Evolutionary conservation across 2,113 vertebrate genomes (phyloP).

Genomic region (Helogale parvula): DNA sequence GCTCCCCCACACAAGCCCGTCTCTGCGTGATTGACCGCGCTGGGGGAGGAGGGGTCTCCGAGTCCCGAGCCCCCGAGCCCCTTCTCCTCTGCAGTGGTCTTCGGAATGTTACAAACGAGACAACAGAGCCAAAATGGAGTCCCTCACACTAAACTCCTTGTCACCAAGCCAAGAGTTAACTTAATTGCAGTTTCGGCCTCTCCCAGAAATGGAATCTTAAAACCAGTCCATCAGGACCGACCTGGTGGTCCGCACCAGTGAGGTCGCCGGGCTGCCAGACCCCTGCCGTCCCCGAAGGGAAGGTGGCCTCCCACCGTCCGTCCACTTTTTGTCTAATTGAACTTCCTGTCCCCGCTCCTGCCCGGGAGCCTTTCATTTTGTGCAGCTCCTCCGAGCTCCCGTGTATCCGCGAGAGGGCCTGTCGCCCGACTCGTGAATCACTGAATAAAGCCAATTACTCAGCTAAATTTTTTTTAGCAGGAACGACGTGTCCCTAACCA

Average conservation of each 20-base stretch:
- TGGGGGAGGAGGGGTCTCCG: neutral
- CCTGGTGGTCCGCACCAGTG: neutral
- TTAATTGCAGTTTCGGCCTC: neutral
- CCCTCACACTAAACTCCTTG: neutral
- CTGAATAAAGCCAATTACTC: neutral
- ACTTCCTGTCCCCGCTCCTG: neutral
- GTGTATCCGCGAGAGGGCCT: rapidly evolving
- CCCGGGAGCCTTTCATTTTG: neutral
- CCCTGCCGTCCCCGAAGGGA: neutral
- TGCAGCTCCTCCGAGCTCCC: neutral
- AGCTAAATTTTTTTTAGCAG: neutral
- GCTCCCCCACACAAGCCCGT: neutral
- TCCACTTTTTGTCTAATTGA: neutral
- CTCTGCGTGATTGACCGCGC: neutral
- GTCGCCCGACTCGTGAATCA: neutral
- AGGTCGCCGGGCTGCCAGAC: neutral
- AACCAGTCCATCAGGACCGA: neutral
- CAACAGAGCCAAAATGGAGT: neutral
- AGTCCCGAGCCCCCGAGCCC: too few species aligned
- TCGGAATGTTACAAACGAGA: neutral
- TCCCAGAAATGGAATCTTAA: neutral
- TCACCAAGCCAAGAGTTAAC: neutral
- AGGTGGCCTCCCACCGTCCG: neutral
- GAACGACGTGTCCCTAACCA: neutral
- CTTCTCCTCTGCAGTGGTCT: too few species aligned